Conservation (phyloP, 2,113 vertebrate genomes). For the Podiceps cristatus region DNA sequence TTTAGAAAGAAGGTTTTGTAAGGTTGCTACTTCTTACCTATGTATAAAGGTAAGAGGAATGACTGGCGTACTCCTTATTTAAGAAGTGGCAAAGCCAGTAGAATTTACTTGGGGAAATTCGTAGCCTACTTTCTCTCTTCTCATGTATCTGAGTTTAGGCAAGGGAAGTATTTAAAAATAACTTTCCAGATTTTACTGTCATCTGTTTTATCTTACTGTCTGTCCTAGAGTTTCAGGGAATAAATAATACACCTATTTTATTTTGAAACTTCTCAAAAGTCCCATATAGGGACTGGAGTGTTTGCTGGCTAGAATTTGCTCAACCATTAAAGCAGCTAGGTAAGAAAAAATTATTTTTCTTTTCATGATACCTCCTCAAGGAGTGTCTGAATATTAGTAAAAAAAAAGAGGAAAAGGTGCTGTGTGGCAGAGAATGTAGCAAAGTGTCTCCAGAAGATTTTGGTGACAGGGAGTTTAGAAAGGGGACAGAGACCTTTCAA, state of each 20-base stretch:
- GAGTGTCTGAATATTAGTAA: not conserved
- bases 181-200: not conserved
- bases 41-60: too few species aligned
- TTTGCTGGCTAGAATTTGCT: not conserved
- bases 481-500: not conserved
- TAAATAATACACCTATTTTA: not conserved
- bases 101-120: too few species aligned
- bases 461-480: not conserved
- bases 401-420: not conserved
- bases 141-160: not conserved
- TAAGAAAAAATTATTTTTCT: not conserved
- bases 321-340: not conserved
- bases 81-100: too few species aligned
- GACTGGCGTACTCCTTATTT: too few species aligned
- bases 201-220: not conserved
- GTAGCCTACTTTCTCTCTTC: not conserved
- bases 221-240: not conserved
- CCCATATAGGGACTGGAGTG: not conserved
- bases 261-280: not conserved
- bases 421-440: not conserved
- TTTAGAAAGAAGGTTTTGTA: too few species aligned
- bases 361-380: not conserved
- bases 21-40: too few species aligned
- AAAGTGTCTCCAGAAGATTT: not conserved
- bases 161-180: not conserved